Evolutionary conservation across 1,140 invertebrate genomes (phyloP).

Genomic region (Lepeophtheirus salmonis): DNA sequence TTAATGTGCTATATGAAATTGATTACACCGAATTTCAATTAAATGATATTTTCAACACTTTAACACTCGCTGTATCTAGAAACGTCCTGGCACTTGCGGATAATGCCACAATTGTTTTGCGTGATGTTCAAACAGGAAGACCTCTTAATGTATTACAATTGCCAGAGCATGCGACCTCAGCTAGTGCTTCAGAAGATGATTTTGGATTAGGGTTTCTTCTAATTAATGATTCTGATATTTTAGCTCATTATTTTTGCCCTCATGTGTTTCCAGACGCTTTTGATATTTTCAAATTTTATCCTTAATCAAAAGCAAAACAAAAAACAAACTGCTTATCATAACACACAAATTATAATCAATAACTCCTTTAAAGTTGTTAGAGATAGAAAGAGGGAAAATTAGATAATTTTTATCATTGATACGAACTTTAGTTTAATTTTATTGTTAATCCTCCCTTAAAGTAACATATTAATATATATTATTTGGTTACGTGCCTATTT

Average conservation of each 20-base stretch:
- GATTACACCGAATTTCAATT: background rate
- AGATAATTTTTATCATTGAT: too few species aligned
- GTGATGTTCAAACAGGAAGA: background rate
- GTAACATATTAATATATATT: too few species aligned
- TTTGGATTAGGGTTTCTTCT: background rate
- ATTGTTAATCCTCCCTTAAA: too few species aligned
- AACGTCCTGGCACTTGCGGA: background rate
- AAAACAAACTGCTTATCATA: too few species aligned
- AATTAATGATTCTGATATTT: background rate
- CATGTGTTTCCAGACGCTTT: background rate
- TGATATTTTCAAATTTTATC: background rate
- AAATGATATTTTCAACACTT: background rate
- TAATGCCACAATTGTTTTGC: background rate
- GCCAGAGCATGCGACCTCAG: background rate
- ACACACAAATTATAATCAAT: too few species aligned
- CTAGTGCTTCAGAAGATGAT: background rate
- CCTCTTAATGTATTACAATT: background rate
- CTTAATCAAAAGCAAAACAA: background rate
- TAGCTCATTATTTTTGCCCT: background rate
- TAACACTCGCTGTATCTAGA: background rate
- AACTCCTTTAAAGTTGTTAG: too few species aligned
- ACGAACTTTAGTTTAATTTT: too few species aligned
- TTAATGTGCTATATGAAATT: background rate
- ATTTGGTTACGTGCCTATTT: too few species aligned
- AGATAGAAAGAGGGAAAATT: too few species aligned